phyloP scores from a whole-genome alignment of 2,797 vertebrate genomes.

The Typhlichthys eigenmanni region DNA sequence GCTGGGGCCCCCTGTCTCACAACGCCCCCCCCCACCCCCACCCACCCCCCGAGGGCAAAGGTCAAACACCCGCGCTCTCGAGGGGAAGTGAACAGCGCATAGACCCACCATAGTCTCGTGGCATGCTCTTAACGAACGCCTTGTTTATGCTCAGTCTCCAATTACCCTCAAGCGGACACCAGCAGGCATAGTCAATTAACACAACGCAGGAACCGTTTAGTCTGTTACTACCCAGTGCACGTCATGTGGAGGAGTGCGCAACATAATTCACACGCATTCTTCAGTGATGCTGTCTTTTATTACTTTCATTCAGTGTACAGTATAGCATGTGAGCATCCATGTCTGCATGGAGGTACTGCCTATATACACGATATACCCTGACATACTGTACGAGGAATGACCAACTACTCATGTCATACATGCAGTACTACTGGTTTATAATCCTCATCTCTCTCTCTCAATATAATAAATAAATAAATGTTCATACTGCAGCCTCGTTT shows the following conservation, averaged over 20 bases:
- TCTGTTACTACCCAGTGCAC: too few species aligned
- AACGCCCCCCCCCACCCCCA: slow-evolving; percentile 5
- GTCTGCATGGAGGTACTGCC: background rate
- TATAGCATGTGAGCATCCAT: slow-evolving; percentile 17
- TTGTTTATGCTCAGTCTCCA: background rate
- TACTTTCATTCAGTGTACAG: slow-evolving; percentile 1
- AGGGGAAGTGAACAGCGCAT: background rate
- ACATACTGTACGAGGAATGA: too few species aligned
- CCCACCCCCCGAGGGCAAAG: slow-evolving; percentile 26
- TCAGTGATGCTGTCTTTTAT: slow-evolving; percentile 23
- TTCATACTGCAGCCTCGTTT: too few species aligned
- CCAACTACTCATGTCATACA: background rate
- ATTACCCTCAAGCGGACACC: background rate
- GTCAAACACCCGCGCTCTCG: slow-evolving; percentile 21
- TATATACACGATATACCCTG: too few species aligned
- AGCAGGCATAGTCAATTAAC: background rate
- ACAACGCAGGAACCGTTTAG: background rate
- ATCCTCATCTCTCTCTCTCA: background rate
- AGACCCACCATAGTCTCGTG: background rate
- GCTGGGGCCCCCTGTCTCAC: slow-evolving; percentile 20
- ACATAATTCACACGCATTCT: slow-evolving; percentile 12
- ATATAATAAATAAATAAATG: too few species aligned
- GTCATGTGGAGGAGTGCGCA: background rate
- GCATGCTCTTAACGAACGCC: slow-evolving; percentile 1
- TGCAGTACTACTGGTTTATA: background rate